These are phyloP conservation scores for Podabrus alpinus DNA, from an alignment of 2,888 invertebrate species.

Conservation along the genomic window DNA sequence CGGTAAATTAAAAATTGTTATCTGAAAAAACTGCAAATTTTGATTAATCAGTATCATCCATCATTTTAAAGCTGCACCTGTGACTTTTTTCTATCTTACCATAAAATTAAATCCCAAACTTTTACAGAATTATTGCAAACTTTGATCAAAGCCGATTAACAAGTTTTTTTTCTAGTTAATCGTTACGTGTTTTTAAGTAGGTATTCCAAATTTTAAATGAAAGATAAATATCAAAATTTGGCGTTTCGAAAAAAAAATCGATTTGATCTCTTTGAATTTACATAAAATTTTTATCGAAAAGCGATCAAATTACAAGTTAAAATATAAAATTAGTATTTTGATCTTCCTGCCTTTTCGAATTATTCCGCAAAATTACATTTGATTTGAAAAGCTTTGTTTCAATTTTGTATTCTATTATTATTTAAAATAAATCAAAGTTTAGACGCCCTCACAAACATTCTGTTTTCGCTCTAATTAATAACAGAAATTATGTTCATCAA, in stretches of 20 bases:
- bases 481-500: not conserved
- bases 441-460: not conserved
- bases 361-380: not conserved
- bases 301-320: not conserved
- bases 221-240: not conserved
- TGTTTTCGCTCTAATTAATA: not conserved
- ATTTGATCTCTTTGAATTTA: not conserved
- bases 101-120: not conserved
- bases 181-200: not conserved
- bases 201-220: not conserved
- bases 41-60: not conserved
- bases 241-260: not conserved
- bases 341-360: not conserved
- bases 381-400: not conserved
- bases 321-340: not conserved
- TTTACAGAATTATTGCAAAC: not conserved
- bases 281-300: not conserved
- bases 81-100: not conserved
- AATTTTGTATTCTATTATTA: no score
- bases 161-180: not conserved
- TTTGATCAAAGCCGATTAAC: not conserved
- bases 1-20: not conserved
- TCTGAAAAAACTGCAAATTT: not conserved
- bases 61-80: not conserved
- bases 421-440: not conserved